Evolutionary conservation across 2,797 vertebrate genomes (phyloP).

Genomic region (Sebastes elongatus): DNA sequence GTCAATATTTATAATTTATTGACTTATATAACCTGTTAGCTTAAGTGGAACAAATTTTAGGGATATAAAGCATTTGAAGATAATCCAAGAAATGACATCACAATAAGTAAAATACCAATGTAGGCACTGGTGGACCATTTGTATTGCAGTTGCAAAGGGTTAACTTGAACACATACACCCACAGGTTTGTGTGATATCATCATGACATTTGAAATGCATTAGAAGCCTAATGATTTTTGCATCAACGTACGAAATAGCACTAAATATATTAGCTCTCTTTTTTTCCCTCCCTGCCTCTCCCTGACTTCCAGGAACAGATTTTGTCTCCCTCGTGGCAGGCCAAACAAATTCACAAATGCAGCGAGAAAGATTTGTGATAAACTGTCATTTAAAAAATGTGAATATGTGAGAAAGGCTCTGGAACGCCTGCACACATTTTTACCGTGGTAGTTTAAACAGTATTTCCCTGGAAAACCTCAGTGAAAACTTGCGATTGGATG

Average conservation of each 20-base stretch:
- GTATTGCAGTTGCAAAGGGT: too few relatives aligned
- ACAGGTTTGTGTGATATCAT: neutral
- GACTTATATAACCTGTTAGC: too few relatives aligned
- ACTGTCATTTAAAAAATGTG: neutral
- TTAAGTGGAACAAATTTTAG: too few relatives aligned
- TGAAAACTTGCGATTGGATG: slow-evolving; percentile 37
- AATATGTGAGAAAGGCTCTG: neutral
- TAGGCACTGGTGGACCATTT: too few relatives aligned
- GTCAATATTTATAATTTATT: too few relatives aligned
- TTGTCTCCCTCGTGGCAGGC: neutral
- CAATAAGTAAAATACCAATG: too few relatives aligned
- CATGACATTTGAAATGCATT: neutral
- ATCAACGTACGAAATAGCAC: neutral
- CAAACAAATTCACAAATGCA: slow-evolving; percentile 11
- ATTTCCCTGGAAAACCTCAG: neutral
- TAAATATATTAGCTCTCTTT: neutral
- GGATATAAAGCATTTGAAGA: too few relatives aligned
- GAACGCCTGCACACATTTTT: neutral
- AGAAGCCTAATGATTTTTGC: neutral
- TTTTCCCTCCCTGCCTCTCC: neutral
- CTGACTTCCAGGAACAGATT: neutral
- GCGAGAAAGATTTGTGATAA: neutral
- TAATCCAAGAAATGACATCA: too few relatives aligned
- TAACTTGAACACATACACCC: too few relatives aligned
- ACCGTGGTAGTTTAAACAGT: neutral